Conservation (phyloP, 2,888 invertebrate species). For the Crematogaster levior region DNA sequence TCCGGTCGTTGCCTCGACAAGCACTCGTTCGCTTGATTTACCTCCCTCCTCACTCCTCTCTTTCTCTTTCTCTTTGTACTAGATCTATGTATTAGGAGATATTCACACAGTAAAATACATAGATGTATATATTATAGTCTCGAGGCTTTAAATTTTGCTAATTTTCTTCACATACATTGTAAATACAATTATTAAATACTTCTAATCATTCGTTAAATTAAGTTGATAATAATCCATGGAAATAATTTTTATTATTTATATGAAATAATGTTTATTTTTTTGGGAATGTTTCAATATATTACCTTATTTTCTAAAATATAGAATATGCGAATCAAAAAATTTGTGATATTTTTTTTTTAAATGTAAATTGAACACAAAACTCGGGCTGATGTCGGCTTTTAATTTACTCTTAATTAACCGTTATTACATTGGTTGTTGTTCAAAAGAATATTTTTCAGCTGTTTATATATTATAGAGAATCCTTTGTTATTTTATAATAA, state of each 20-base stretch:
- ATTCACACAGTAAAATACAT: slow-evolving; percentile 67
- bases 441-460: slow-evolving; percentile 15
- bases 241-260: slow-evolving; percentile 20
- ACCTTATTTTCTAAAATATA: not conserved
- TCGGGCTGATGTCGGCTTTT: not conserved
- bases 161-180: not conserved
- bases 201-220: not conserved
- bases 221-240: not conserved
- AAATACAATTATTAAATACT: not conserved
- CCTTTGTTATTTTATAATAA: slow-evolving; percentile 42
- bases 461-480: not conserved
- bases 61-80: slow-evolving; percentile 76
- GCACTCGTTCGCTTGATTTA: slow-evolving; percentile 84
- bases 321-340: not conserved
- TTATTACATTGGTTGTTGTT: not conserved
- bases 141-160: not conserved
- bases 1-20: slow-evolving; percentile 84
- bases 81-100: slow-evolving; percentile 69
- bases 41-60: slow-evolving; percentile 70
- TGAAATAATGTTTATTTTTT: not conserved
- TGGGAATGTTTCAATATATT: not conserved
- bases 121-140: not conserved
- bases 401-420: slow-evolving; percentile 34
- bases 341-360: not conserved
- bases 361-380: slow-evolving; percentile 13